Evolutionary conservation across 2,888 invertebrate genomes (phyloP), one percentile per base, ranked within the genome.

Genomic region (Vanessa cardui): DNA sequence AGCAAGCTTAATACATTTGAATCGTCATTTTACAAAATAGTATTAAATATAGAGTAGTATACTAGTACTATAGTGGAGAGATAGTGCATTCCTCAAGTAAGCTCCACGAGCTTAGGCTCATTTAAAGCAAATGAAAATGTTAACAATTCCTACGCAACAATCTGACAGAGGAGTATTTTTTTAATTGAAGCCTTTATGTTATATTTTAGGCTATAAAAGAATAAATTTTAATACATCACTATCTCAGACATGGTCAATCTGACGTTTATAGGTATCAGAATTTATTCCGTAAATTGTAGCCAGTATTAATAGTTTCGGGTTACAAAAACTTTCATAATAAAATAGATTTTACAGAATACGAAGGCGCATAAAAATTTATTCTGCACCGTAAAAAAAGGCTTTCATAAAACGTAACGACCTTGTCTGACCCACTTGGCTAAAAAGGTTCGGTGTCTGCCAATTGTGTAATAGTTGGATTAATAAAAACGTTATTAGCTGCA

Each of bases 341-440:
- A 65, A 59, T 65, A 59, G 54, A 60, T 60, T 66, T 62, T 44
- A 58, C 56, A 62, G 49, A 66, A 66, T 44, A 62, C 66, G 66
- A 45, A 62, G 66, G 44, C 44, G 62, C 45, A 62, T 66, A 66
- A 66, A 66, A 66, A 66, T 66, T 62, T 62, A 66, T 66, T 62
- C 44, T n/a, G 45, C 45, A n/a, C 62, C 58, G 66, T 67, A 58
- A 62, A 65, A 70, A 67, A 56, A 56, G 56, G 56, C 18, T 56
- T 56, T 39, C 56, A 56, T 72, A 68, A 69, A 68, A 68, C 61
- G 65, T 67, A 69, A 70, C 69, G 68, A 72, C 66, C 60, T 33
- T 26, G 66, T 54, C 67, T 69, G 71, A 69, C 73, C 73, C 69
- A 71, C 65, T 73, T 73, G 69, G 71, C 71, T 68, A 18, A 56